A percentile compares a stretch with the other conserved stretches of the same genome.
These are phyloP conservation scores for Archips crataeganus DNA, from an alignment of 2,888 invertebrate species.

Conservation along the genomic window DNA sequence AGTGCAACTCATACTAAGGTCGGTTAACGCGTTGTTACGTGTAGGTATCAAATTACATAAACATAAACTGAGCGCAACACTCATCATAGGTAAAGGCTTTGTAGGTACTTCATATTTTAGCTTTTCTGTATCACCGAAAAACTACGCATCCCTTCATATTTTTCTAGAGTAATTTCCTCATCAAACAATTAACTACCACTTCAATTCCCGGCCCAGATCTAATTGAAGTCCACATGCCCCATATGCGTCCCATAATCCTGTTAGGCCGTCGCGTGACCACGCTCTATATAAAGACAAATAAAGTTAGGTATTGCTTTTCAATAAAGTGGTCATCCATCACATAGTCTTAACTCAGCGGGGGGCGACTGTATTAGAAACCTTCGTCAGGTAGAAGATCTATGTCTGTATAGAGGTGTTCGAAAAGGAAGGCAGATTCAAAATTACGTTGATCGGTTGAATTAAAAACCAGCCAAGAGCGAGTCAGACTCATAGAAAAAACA, in stretches of 20 bases:
- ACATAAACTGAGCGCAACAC: too few species aligned
- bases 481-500: too few species aligned
- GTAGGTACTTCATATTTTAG: too few species aligned
- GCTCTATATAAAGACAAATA: slow-evolving; percentile 58
- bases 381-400: slow-evolving; percentile 61
- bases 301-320: slow-evolving; percentile 79
- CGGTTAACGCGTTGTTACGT: too few species aligned
- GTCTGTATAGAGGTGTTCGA: neutral
- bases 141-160: neutral
- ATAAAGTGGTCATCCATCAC: slow-evolving; percentile 83
- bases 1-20: too few species aligned
- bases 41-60: too few species aligned
- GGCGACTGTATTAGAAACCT: slow-evolving; percentile 83
- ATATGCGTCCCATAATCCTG: slow-evolving; percentile 62
- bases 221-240: slow-evolving; percentile 56
- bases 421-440: neutral
- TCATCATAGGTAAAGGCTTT: too few species aligned
- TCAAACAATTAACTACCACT: slow-evolving; percentile 26
- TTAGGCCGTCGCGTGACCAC: slow-evolving; percentile 71
- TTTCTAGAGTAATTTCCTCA: neutral
- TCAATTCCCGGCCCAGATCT: slow-evolving; percentile 55
- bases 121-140: neutral
- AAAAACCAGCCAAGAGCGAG: too few species aligned
- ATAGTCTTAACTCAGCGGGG: slow-evolving; percentile 76
- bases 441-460: neutral